Evolutionary conservation across 1,140 invertebrate species (phyloP).

Genomic region (Drosophila asahinai): DNA sequence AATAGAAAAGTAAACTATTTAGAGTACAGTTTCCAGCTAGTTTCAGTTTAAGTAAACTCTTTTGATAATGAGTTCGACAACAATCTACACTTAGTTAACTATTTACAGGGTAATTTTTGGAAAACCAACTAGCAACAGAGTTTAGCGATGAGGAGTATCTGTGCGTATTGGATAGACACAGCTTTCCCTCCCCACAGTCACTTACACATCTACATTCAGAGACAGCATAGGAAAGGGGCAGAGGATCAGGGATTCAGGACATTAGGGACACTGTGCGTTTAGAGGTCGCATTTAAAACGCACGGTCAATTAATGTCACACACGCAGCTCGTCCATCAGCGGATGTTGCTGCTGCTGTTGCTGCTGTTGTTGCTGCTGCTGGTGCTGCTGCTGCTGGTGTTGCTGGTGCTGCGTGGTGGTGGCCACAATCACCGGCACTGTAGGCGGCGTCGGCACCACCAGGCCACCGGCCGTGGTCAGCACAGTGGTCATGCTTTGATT

Average conservation of each 20-base stretch:
- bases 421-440: constrained; percentile 74
- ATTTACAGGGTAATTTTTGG: constrained; percentile 34
- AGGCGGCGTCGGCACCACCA: constrained; percentile 74
- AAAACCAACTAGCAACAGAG: constrained; percentile 41
- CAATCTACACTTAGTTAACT: constrained; percentile 39
- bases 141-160: constrained; percentile 14
- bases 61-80: constrained; percentile 40
- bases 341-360: constrained; percentile 86
- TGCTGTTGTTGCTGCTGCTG: constrained; percentile 84
- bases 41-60: constrained; percentile 20
- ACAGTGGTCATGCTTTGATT: constrained; percentile 84
- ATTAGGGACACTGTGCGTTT: constrained; percentile 61
- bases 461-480: constrained; percentile 71
- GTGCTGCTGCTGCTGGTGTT: constrained; percentile 63
- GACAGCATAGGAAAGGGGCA: constrained; percentile 4
- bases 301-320: constrained; percentile 90
- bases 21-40: background rate
- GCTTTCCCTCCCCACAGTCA: constrained; percentile 11
- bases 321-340: constrained; percentile 90
- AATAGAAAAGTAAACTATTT: background rate
- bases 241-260: background rate
- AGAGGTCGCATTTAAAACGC: constrained; percentile 85
- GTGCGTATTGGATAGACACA: constrained; percentile 39
- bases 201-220: constrained; percentile 15
- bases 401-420: constrained; percentile 86